Evolutionary conservation across 2,888 invertebrate species (phyloP), one percentile per base, ranked within the genome.

Genomic region (Liodrosophila aerea): DNA sequence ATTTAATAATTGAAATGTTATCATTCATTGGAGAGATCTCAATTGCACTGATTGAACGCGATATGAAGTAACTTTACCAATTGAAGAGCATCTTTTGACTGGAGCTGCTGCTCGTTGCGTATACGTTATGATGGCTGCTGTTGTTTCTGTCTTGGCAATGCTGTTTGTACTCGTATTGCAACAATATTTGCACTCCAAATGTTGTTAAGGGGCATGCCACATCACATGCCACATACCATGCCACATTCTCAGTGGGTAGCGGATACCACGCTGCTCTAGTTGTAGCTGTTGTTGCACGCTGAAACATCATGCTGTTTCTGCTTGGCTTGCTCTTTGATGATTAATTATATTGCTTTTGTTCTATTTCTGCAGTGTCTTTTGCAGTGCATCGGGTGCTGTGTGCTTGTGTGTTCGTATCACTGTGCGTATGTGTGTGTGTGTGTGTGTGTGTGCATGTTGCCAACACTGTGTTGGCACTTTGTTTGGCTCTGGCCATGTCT

Each of bases 311-410:
- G 73, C 63, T 72, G 73, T 54, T 83, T 76, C 66, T 76, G 80
- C 80, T 71, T 64, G 66, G 83, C 65, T 76, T 81, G 81, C 68
- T 69, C 57, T 66, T 65, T 68, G 71, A 81, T 81, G 85, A 81
- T 81, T 81, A 80, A 85, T 81, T 80, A 73, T 73, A 85, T 85
- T 67, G 76, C 73, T 58, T 77, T 85, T 84, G 78, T 81, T 64
- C 65, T 64, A 69, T 63, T 69, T 57, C 76, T 73, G 65, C 69
- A 63, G 54, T 44, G 57, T 58, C 77, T 50, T 63, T 51, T 68
- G 56, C 62, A 61, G 44, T 39, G 37, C 58, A 45, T 37, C 33
- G 13, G 18, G 15, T 36, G 15, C 36, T 15, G 16, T 13, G 9
- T 15, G 8, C 11, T 16, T 36, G 13, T 41, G 27, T 39, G 36